Evolutionary conservation across 2,888 invertebrate genomes (phyloP), one percentile per base, ranked within the genome.

Genomic region (Bhutanitis thaidina): DNA sequence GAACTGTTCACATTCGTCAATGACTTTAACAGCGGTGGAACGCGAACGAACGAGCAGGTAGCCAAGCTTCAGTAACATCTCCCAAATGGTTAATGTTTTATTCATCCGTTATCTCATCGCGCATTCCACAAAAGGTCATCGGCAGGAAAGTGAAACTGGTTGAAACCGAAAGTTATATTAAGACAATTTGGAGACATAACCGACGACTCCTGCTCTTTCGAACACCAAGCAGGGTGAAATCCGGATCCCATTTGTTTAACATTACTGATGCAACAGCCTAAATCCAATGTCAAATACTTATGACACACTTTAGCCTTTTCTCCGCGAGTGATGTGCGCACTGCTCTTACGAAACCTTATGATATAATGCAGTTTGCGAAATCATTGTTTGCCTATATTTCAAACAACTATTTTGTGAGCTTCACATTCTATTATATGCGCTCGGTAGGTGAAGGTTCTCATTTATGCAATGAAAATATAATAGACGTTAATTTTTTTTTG

Each of bases 61-160:
- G 13, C 1, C 5, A 20, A 29, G 36, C 12, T n/a, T 15, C 25
- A 43, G 43, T 27, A 20, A 43, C 36, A 36, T 37, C 20, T 14
- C 10, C 9, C 50, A 55, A 59, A 60, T 58, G 53, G 49, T 30
- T 10, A 51, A 80, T 78, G 72, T 75, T 77, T 75, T 77, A 79
- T 77, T 80, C 74, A 77, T 79, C 65, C 55, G 74, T 80, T 80
- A 81, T 80, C 75, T 79, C 74, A 74, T 62, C 67, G 67, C 69
- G 64, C 74, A 84, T 80, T 80, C 80, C 72, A 67, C 66, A 59
- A 83, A 84, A 85, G 83, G 83, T 83, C 80, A 74, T 73, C 78
- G 72, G 70, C 77, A 81, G 68, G 73, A 86, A 87, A 88, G 87
- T 82, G 86, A 87, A 86, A 87, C 78, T 76, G 75, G 71, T 72